Evolutionary conservation across 2,888 invertebrate species (phyloP), one percentile per base, ranked within the genome.

Genomic region (Papilio protenor): DNA sequence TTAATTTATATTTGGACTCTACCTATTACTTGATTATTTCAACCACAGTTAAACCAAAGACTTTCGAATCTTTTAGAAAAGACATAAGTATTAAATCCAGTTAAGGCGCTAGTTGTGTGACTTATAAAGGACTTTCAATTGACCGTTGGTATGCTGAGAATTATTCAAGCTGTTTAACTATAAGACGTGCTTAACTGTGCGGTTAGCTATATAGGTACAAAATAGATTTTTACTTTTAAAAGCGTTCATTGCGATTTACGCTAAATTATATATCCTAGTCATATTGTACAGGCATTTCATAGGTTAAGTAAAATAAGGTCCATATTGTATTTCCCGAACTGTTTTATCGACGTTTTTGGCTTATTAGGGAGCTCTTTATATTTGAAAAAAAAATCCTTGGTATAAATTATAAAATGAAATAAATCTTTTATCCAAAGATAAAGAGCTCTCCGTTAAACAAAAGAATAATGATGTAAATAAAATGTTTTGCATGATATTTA

Each of bases 271-370:
- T 93, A 92, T 89, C 90, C 92, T 94, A 94, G 92, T 91, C 90
- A 88, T 91, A 90, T 87, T 94, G 94, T 94, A 94, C 94, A 94
- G 92, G 88, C 84, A 89, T 89, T 90, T 85, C 90, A 88, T 89
- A 82, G 80, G 84, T 81, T 89, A 87, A 88, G 82, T 81, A 73
- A 82, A 33, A 16, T 90, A 89, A 87, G 86, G 78, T 81, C 78
- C 78, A 84, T 84, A 87, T 90, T 85, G 88, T 90, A 89, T 86
- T 91, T 92, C 88, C 89, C 86, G 90, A 85, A 89, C 91, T 90
- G 90, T 92, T 92, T 89, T 93, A 90, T 87, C 86, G 79, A 84
- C 81, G 81, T 85, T 76, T 84, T 79, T 82, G 81, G 59, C 73
- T 77, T 75, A 79, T 76, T 78, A 79, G 79, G 80, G 72, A 77